phyloP scores from a whole-genome alignment of 2,888 invertebrate genomes.

The Teinopalpus imperialis region DNA sequence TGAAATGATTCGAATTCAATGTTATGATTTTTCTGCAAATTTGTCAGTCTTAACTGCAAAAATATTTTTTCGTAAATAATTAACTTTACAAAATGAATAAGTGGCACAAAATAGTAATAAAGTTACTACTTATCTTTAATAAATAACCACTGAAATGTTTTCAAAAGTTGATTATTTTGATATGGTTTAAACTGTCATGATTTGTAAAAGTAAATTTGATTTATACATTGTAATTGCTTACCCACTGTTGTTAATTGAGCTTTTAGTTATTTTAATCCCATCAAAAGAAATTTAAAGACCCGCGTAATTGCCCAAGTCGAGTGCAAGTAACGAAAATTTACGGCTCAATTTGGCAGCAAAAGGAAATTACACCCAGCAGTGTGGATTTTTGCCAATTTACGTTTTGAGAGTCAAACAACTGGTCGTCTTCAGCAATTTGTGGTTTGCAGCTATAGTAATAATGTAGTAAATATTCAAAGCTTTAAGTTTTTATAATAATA shows the following conservation, averaged over 20 bases:
- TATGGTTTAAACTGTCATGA: too few species aligned
- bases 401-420: constrained; percentile 21
- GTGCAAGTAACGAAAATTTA: constrained; percentile 26
- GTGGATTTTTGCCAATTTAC: constrained; percentile 25
- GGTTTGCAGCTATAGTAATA: neutral
- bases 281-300: constrained; percentile 23
- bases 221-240: constrained; percentile 6
- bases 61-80: too few species aligned
- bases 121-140: too few species aligned
- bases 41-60: too few species aligned
- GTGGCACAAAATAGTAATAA: too few species aligned
- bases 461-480: neutral
- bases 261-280: constrained; percentile 12
- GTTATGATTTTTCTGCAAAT: too few species aligned
- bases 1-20: too few species aligned
- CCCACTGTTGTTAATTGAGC: constrained; percentile 1
- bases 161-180: too few species aligned
- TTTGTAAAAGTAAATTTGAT: too few species aligned
- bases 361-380: constrained; percentile 24
- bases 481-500: too few species aligned
- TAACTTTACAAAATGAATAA: too few species aligned
- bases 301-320: constrained; percentile 23
- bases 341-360: constrained; percentile 24
- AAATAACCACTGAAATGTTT: too few species aligned
- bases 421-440: constrained; percentile 13